Evolutionary conservation across 1,140 invertebrate genomes (phyloP).

Genomic region (Manduca sexta): DNA sequence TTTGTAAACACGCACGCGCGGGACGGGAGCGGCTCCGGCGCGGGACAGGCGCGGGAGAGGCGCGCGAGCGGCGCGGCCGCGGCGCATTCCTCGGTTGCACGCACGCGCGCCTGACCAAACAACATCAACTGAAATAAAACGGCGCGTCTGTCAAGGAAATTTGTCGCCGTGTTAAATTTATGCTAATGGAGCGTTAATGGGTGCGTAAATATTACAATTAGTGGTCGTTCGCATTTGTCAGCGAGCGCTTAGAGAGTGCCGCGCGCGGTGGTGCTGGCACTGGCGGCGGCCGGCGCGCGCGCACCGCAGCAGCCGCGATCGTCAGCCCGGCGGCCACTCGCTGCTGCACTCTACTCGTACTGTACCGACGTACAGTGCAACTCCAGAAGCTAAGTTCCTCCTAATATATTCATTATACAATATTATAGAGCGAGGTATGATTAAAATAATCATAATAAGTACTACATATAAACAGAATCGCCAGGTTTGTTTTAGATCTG

Average conservation of each 20-base stretch:
- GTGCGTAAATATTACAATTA: slow-evolving; percentile 35
- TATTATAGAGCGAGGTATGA: too few relatives aligned
- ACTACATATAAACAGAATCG: too few relatives aligned
- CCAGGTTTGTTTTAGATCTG: too few relatives aligned
- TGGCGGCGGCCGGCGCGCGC: not conserved
- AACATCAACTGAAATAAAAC: slow-evolving; percentile 18
- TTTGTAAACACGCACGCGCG: slow-evolving; percentile 36
- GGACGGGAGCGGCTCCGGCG: slow-evolving; percentile 8
- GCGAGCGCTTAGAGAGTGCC: too few relatives aligned
- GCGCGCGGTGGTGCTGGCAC: not conserved
- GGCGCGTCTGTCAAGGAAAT: slow-evolving; percentile 12
- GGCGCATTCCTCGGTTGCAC: slow-evolving; percentile 18
- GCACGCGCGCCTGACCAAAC: slow-evolving; percentile 17
- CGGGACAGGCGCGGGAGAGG: slow-evolving; percentile 5
- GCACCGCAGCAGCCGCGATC: too few relatives aligned
- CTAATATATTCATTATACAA: too few relatives aligned
- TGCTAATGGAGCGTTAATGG: slow-evolving; percentile 45
- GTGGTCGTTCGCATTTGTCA: slow-evolving; percentile 9
- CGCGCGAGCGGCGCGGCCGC: too few relatives aligned
- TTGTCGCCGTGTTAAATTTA: slow-evolving; percentile 33
- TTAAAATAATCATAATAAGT: too few relatives aligned
- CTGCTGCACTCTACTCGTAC: too few relatives aligned
- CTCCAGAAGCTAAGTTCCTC: too few relatives aligned
- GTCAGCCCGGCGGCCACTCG: too few relatives aligned
- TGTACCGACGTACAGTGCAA: too few relatives aligned